Evolutionary conservation across 2,888 invertebrate genomes (phyloP), one percentile per base, ranked within the genome.

Genomic region (Coenonympha arcania): DNA sequence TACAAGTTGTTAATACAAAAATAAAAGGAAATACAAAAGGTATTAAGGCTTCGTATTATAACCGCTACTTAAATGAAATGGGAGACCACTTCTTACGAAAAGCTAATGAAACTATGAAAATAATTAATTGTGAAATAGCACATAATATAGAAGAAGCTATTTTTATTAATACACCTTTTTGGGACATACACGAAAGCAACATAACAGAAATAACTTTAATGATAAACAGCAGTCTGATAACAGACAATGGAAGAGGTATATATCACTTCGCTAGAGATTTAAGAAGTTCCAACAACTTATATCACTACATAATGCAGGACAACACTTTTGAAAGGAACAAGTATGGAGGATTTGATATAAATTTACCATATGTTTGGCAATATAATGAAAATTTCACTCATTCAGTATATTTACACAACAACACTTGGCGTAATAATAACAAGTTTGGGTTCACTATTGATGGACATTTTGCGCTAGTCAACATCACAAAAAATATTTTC

Each of bases 321-420:
- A 94, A 94, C 52, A 91, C 93, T 0, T 90, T 99, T 55, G 94
- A 95, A 69, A 89, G 94, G 57, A 99, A 98, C 68, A 87, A 88
- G 52, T 89, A 89, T 19, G 95, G 96, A 8, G 99, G 99, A 1
- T 92, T 99, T 59, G 92, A 95, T 65, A 88, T 99, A 3, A 90
- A 92, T 8, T 79, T 99, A 28, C 99, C 99, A 0, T 96, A 96
- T 62, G 97, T 98, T 1, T 96, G 96, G 95, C 93, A 95, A 64
- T 96, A 96, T 68, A 95, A 96, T 69, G 96, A 96, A 77, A 96
- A 96, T 69, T 95, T 94, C 64, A 96, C 96, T 0, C 98, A 98
- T 80, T 93, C 95, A 0, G 89, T 98, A 9, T 93, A 90, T 63
- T 90, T 98, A 70, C 91, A 91, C 34, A 95, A 97, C 69, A 95